These are phyloP conservation scores for Poicephalus meyeri DNA, from an alignment of 2,113 vertebrate genomes.

Conservation along the genomic window DNA sequence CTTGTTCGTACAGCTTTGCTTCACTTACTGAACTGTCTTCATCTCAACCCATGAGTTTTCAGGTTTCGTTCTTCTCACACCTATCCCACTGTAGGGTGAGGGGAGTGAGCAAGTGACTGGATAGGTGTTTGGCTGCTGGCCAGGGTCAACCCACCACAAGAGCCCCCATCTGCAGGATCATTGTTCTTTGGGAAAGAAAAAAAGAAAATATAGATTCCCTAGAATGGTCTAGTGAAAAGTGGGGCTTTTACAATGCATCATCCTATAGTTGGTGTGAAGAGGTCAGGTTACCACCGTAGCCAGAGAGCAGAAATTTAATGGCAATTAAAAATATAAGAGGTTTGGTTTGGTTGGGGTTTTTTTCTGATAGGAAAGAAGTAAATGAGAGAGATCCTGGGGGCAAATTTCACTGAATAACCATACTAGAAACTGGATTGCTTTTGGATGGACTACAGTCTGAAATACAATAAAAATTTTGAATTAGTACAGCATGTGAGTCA, in stretches of 20 bases:
- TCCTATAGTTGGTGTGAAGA: neutral
- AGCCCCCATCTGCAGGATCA: neutral
- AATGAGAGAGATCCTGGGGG: neutral
- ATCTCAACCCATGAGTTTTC: neutral
- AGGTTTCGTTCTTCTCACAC: neutral
- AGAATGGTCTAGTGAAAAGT: neutral
- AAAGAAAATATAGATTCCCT: neutral
- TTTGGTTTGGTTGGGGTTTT: neutral
- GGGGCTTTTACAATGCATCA: neutral
- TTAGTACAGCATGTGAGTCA: neutral
- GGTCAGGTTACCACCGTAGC: neutral
- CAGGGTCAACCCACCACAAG: neutral
- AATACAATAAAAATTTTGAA: neutral
- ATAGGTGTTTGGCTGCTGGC: neutral
- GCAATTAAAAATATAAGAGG: neutral
- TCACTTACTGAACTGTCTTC: neutral
- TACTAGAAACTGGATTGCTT: neutral
- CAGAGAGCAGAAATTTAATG: neutral
- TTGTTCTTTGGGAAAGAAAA: neutral
- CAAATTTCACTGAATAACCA: neutral
- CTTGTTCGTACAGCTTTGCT: neutral
- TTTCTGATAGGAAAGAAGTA: neutral
- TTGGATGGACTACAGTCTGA: neutral
- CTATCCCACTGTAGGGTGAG: accelerated
- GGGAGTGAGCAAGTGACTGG: neutral